These are phyloP conservation scores for Suncus etruscus DNA, from an alignment of 2,113 vertebrate species.

Conservation along the genomic window DNA sequence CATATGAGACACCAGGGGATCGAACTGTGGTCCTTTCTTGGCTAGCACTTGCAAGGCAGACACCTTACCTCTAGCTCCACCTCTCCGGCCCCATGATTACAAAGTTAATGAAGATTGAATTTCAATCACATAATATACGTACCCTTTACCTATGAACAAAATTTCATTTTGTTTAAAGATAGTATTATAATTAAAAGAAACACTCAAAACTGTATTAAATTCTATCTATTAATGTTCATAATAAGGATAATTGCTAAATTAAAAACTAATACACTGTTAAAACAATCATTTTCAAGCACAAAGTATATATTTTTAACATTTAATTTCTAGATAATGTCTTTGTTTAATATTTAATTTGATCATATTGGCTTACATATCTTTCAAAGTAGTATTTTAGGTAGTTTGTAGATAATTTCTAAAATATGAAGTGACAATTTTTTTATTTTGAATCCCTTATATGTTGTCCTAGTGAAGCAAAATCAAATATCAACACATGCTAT, in stretches of 20 bases:
- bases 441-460: background rate
- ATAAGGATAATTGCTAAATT: constrained; percentile 30
- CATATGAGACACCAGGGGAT: too few species aligned
- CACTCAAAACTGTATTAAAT: background rate
- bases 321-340: constrained; percentile 22
- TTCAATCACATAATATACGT: too few species aligned
- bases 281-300: constrained; percentile 18
- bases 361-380: too few species aligned
- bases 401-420: constrained; percentile 12
- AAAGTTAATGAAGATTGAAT: too few species aligned
- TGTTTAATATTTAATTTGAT: too few species aligned
- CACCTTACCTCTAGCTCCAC: too few species aligned
- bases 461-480: constrained; percentile 28
- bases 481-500: constrained; percentile 32
- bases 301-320: constrained; percentile 9
- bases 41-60: too few species aligned
- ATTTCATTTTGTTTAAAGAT: constrained; percentile 5
- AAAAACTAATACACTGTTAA: background rate
- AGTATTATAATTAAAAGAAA: background rate
- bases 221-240: background rate
- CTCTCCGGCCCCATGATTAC: too few species aligned
- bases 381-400: background rate
- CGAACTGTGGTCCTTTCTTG: too few species aligned
- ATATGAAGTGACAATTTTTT: background rate
- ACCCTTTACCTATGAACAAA: too few species aligned